A percentile compares a stretch with the other conserved stretches of the same genome.
Evolutionary conservation across 1,140 invertebrate species (phyloP).

Genomic region (Andrena cerasifolii): DNA sequence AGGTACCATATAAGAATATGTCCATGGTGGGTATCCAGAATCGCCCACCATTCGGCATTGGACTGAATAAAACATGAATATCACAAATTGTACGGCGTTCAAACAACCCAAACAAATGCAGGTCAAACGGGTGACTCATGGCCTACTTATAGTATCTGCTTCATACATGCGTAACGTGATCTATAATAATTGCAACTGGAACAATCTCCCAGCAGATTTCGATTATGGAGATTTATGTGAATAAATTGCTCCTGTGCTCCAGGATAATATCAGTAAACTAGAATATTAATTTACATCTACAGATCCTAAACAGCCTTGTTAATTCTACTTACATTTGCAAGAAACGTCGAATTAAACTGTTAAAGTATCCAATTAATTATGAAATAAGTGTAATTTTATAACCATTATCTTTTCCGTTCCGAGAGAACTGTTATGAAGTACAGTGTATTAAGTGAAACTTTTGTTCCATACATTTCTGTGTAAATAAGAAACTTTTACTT

Average conservation of each 20-base stretch:
- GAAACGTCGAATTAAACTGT: too few relatives aligned
- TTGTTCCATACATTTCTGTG: too few relatives aligned
- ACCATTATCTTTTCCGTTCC: too few relatives aligned
- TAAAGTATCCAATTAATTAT: too few relatives aligned
- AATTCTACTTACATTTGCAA: too few relatives aligned
- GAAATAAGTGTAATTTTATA: too few relatives aligned
- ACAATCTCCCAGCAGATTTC: not conserved
- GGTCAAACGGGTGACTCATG: slow-evolving; percentile 49
- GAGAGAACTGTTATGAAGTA: too few relatives aligned
- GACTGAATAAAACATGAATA: slow-evolving; percentile 50
- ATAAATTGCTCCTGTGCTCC: not conserved
- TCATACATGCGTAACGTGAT: not conserved
- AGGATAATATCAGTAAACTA: too few relatives aligned
- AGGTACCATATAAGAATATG: slow-evolving; percentile 71
- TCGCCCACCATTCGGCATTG: slow-evolving; percentile 53
- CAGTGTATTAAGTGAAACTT: too few relatives aligned
- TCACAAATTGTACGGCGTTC: slow-evolving; percentile 50
- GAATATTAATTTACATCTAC: too few relatives aligned
- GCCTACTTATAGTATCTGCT: slow-evolving; percentile 10
- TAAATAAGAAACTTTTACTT: too few relatives aligned
- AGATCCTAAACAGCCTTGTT: too few relatives aligned
- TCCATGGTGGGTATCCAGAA: slow-evolving; percentile 63
- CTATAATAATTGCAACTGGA: slow-evolving; percentile 21
- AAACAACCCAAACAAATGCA: slow-evolving; percentile 46
- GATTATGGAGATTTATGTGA: not conserved